Evolutionary conservation across 2,113 vertebrate species (phyloP), one percentile per base, ranked within the genome.

Genomic region (Zosterops lateralis): DNA sequence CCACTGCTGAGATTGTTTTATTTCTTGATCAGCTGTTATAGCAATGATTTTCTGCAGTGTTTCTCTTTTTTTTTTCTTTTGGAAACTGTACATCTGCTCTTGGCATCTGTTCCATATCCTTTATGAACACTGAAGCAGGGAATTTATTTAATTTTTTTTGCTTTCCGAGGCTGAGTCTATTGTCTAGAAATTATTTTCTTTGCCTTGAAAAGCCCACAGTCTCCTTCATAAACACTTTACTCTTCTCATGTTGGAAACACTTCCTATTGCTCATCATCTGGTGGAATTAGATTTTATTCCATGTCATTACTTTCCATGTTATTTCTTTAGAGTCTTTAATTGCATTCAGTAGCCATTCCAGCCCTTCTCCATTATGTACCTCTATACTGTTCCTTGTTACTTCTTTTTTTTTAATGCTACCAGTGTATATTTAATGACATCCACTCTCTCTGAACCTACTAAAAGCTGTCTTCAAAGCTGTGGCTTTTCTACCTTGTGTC

Each of bases 61-160:
- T 87, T 95, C 42, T 76, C 42, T 80, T 71, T 91, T 54, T 81
- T 38, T 57, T 93, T 45, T 38, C 51, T 86, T 72, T 87, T 20
- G 83, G 89, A 97, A 96, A 67, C 71, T 44, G 57, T 96, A 78
- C 86, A 95, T 94, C 92, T 91, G 95, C 84, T 96, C 73, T 89
- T 92, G 87, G 87, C 94, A 92, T 95, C 92, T 96, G 89, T 89
- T 93, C 89, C 50, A 34, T 65, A 87, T 92, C 64, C 66, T 87
- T 93, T 94, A 81, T 77, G 48, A 92, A 85, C 68, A 84, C 1
- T 77, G 70, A 93, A 82, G 36, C 38, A 90, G 73, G 29, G 82
- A 88, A 89, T 82, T 84, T 68, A 57, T 76, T 83, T 74, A 7
- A 15, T 42, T 56, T 60, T 74, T 34, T 13, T 50, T 50, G 25